Conservation (phyloP, 1,140 invertebrate genomes). For the Eriosoma lanigerum region DNA sequence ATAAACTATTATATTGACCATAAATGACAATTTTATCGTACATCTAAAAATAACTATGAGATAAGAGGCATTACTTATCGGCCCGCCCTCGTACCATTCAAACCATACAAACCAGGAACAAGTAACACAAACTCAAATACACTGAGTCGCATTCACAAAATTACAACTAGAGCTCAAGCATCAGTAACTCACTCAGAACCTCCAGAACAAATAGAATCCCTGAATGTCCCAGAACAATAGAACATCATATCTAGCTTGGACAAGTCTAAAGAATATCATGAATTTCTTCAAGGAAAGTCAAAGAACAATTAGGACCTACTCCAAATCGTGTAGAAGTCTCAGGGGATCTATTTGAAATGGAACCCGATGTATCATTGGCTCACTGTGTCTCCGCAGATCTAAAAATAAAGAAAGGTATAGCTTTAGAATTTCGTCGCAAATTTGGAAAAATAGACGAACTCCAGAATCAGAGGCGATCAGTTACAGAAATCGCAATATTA, state of each 20-base stretch:
- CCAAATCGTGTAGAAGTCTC: not conserved
- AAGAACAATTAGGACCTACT: not conserved
- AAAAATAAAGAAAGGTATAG: not conserved
- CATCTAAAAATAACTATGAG: too few species aligned
- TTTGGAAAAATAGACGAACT: not conserved
- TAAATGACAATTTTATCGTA: too few species aligned
- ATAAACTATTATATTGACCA: too few species aligned
- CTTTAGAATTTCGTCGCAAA: not conserved
- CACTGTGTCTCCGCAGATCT: not conserved
- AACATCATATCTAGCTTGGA: too few species aligned
- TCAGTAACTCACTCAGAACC: not conserved
- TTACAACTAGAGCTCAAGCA: not conserved
- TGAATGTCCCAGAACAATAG: too few species aligned
- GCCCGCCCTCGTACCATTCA: too few species aligned
- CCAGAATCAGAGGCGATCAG: not conserved
- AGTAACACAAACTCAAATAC: not conserved
- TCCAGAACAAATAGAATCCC: not conserved
- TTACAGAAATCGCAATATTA: not conserved
- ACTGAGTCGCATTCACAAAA: not conserved
- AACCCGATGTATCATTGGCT: not conserved
- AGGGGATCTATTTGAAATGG: not conserved
- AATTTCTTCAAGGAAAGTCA: not conserved
- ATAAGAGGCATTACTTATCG: too few species aligned
- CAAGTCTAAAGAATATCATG: too few species aligned
- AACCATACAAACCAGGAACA: not conserved